A percentile compares a stretch with the other conserved stretches of the same genome.
Evolutionary conservation across 2,113 vertebrate species (phyloP).

Genomic region (Gobio gobio): DNA sequence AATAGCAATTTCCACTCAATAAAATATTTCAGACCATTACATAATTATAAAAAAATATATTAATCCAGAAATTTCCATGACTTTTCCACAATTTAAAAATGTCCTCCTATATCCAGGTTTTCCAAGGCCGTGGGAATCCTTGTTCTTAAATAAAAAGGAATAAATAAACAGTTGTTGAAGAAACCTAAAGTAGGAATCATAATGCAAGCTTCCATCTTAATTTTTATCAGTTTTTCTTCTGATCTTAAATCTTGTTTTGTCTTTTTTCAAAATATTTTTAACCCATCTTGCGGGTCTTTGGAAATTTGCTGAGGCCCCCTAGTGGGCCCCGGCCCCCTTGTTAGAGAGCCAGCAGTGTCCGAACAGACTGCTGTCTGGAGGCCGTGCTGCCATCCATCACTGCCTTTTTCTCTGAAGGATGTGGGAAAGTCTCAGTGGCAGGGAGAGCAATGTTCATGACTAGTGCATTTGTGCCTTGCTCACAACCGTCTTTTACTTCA

Average conservation of each 20-base stretch:
- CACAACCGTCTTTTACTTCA: conserved; percentile 36
- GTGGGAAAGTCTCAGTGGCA: not conserved
- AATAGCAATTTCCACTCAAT: no score
- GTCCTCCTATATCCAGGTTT: no score
- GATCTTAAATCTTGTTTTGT: not conserved
- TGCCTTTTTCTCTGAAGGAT: not conserved
- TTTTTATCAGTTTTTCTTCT: not conserved
- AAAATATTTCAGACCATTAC: no score
- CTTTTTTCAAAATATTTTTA: not conserved
- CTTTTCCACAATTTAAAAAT: no score
- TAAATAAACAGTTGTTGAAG: no score
- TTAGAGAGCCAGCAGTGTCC: not conserved
- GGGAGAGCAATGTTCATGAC: not conserved
- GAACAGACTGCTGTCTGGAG: conserved; percentile 64
- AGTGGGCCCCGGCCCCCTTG: not conserved
- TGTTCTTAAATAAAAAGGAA: no score
- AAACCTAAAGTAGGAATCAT: no score
- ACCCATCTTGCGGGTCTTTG: not conserved
- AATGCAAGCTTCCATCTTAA: no score
- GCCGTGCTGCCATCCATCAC: conserved; percentile 72
- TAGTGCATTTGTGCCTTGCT: not conserved
- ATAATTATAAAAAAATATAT: no score
- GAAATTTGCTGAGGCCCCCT: not conserved
- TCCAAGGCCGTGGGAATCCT: no score
- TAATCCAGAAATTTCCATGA: no score